Evolutionary conservation across 37 sponge, comb jelly and placozoan genomes (phyloP).

Genomic region (Diacarnus erythraeanus): DNA sequence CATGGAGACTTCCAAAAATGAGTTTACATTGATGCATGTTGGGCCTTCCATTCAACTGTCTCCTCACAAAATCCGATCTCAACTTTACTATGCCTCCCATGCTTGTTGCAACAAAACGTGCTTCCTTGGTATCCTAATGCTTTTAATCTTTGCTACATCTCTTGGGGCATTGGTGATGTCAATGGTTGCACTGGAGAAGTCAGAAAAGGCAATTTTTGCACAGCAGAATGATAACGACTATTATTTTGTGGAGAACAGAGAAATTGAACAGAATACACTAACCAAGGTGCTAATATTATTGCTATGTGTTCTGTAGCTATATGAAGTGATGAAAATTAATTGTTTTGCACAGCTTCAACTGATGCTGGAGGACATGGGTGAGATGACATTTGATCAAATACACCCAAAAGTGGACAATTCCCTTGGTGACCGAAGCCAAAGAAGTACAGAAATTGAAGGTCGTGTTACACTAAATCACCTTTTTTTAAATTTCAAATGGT

Average conservation of each 20-base stretch:
- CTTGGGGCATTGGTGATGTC: neutral
- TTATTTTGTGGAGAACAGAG: neutral
- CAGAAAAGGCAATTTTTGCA: neutral
- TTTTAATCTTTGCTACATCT: neutral
- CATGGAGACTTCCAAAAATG: too few relatives aligned
- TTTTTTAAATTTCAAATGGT: too few relatives aligned
- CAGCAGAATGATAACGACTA: neutral
- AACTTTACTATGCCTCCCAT: too few relatives aligned
- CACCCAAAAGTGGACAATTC: neutral
- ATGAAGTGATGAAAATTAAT: too few relatives aligned
- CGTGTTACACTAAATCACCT: too few relatives aligned
- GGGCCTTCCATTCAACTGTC: too few relatives aligned
- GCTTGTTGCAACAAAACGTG: neutral
- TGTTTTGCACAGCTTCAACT: neutral
- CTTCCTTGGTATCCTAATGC: neutral
- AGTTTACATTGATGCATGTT: too few relatives aligned
- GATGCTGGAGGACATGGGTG: conserved; percentile 2
- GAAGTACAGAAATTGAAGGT: too few relatives aligned
- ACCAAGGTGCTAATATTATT: too few relatives aligned
- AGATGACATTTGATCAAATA: neutral
- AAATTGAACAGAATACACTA: neutral
- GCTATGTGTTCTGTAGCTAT: too few relatives aligned
- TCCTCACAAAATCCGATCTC: too few relatives aligned
- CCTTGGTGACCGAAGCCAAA: neutral
- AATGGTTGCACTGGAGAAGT: neutral